Evolutionary conservation across 2,797 vertebrate genomes (phyloP).

Genomic region (Hydrocynus forskahlii): DNA sequence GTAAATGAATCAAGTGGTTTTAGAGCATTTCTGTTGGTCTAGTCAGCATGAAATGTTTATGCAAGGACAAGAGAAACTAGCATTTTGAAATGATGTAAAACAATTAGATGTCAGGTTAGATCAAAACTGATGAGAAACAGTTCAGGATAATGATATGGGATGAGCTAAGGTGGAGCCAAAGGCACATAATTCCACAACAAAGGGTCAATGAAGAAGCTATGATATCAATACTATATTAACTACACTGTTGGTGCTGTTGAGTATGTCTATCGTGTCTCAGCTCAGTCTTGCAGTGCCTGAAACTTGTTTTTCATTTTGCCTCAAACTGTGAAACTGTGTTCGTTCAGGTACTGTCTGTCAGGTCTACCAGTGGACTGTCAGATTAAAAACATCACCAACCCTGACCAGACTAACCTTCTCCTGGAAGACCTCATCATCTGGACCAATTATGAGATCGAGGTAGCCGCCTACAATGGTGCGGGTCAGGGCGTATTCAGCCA

Average conservation of each 20-base stretch:
- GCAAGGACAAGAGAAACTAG: background rate
- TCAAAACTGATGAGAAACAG: background rate
- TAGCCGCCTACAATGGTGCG: slow-evolving; percentile 93
- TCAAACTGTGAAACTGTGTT: slow-evolving; percentile 1
- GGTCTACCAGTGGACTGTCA: slow-evolving; percentile 95
- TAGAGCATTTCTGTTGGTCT: background rate
- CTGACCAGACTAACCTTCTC: slow-evolving; percentile 89
- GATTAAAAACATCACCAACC: slow-evolving; percentile 94
- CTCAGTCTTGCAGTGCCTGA: background rate
- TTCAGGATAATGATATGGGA: background rate
- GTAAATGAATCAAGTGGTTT: background rate
- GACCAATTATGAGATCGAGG: slow-evolving; percentile 98
- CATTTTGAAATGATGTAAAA: background rate
- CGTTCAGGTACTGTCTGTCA: slow-evolving; percentile 89
- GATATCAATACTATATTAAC: background rate
- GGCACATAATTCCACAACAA: background rate
- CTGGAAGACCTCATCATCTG: slow-evolving; percentile 98
- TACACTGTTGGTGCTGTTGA: background rate
- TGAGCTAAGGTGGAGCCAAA: background rate
- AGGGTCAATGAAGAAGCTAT: background rate
- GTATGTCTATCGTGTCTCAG: background rate
- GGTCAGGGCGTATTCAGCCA: slow-evolving; percentile 92
- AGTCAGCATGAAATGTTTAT: background rate
- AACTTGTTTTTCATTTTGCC: background rate
- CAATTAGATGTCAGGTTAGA: background rate